Evolutionary conservation across 2,888 invertebrate genomes (phyloP).

Genomic region (Euzophera pinguis): DNA sequence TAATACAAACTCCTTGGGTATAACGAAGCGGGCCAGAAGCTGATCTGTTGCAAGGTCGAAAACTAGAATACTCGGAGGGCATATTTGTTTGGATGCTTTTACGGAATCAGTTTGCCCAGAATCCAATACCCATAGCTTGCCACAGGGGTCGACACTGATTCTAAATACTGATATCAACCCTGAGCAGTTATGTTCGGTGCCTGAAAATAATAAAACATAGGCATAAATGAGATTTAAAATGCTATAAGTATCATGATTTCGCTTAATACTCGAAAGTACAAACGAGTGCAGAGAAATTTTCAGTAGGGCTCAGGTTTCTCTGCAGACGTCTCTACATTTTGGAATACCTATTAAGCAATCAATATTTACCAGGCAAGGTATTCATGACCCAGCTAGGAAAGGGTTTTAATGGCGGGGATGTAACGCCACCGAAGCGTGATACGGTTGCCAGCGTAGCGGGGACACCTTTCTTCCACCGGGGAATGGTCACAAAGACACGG

Average conservation of each 20-base stretch:
- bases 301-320: no score
- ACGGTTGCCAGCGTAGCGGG: conserved; percentile 86
- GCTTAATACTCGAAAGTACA: no score
- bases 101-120: conserved; percentile 87
- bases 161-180: conserved; percentile 89
- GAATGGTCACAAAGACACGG: conserved; percentile 86
- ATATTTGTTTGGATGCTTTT: conserved; percentile 82
- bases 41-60: conserved; percentile 85
- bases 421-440: conserved; percentile 75
- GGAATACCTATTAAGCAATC: neutral
- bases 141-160: conserved; percentile 85
- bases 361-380: conserved; percentile 68
- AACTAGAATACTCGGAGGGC: conserved; percentile 86
- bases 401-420: conserved; percentile 82
- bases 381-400: conserved; percentile 89
- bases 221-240: neutral
- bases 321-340: no score
- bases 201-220: conserved; percentile 30
- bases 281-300: no score
- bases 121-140: conserved; percentile 89
- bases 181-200: conserved; percentile 73
- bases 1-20: conserved; percentile 83
- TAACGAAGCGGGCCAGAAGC: conserved; percentile 80
- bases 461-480: conserved; percentile 87
- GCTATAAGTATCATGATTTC: neutral